phyloP scores from a whole-genome alignment of 2,888 invertebrate genomes.

The Drosophila melanosoma region DNA sequence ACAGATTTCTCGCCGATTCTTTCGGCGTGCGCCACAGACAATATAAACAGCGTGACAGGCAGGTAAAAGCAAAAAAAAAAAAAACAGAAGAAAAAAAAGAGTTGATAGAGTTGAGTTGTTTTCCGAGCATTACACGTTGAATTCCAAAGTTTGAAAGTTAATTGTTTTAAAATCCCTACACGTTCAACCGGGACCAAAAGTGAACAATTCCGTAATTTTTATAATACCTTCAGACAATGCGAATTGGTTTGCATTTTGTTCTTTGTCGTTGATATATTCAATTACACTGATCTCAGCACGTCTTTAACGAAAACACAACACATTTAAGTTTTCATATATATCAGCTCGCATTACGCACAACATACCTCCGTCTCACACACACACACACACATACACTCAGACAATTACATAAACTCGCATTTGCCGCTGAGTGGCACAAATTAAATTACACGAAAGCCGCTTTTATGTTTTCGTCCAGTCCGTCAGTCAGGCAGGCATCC shows the following conservation, averaged over 20 bases:
- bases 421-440: slow-evolving; percentile 68
- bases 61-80: slow-evolving; percentile 24
- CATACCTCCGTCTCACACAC: slow-evolving; percentile 3
- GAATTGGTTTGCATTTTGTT: slow-evolving; percentile 18
- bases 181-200: slow-evolving; percentile 45
- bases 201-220: slow-evolving; percentile 26
- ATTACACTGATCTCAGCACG: slow-evolving; percentile 46
- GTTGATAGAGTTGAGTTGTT: slow-evolving; percentile 36
- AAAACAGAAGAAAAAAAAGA: slow-evolving; percentile 14
- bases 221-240: slow-evolving; percentile 4
- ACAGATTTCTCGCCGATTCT: slow-evolving; percentile 67
- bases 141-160: slow-evolving; percentile 66
- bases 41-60: slow-evolving; percentile 60
- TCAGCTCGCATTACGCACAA: slow-evolving; percentile 38
- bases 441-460: slow-evolving; percentile 77
- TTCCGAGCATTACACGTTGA: slow-evolving; percentile 39
- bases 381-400: slow-evolving; percentile 17
- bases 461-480: slow-evolving; percentile 64
- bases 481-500: slow-evolving; percentile 13
- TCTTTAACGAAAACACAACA: slow-evolving; percentile 53
- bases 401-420: slow-evolving; percentile 76
- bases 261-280: slow-evolving; percentile 59
- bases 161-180: slow-evolving; percentile 72
- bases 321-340: slow-evolving; percentile 43
- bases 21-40: slow-evolving; percentile 54